Evolutionary conservation across 1,140 invertebrate species (phyloP).

Genomic region (Drosophila lacertosa): DNA sequence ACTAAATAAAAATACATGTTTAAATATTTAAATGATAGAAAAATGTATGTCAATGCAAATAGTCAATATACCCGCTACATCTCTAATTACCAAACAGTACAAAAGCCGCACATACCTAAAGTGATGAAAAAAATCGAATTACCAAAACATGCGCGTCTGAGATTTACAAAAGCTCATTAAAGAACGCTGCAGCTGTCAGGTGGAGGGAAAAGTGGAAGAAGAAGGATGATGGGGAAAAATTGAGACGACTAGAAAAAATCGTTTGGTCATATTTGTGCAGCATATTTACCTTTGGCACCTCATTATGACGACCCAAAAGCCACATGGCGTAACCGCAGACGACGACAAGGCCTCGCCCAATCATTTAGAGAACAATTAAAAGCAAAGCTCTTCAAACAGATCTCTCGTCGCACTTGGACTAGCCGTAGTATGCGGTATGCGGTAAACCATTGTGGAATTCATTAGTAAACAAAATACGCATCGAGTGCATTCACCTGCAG

Average conservation of each 20-base stretch:
- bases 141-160: constrained; percentile 39
- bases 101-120: background rate
- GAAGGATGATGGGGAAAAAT: constrained; percentile 13
- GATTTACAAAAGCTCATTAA: constrained; percentile 62
- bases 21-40: background rate
- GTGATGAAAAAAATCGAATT: constrained; percentile 63
- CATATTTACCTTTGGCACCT: constrained; percentile 72
- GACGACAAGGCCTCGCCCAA: constrained; percentile 68
- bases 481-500: constrained; percentile 69
- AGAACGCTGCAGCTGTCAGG: constrained; percentile 57
- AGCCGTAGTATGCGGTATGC: constrained; percentile 36
- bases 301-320: constrained; percentile 73
- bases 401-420: constrained; percentile 39
- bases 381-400: constrained; percentile 57
- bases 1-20: no score
- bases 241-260: constrained; percentile 38
- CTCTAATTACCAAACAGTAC: background rate
- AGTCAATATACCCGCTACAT: background rate
- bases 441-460: constrained; percentile 64
- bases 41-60: background rate
- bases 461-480: constrained; percentile 76
- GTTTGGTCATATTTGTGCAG: constrained; percentile 40
- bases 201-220: constrained; percentile 12
- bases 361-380: constrained; percentile 78
- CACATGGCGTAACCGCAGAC: constrained; percentile 62